Evolutionary conservation across 2,888 invertebrate species (phyloP).

Genomic region (Euplexia lucipara): DNA sequence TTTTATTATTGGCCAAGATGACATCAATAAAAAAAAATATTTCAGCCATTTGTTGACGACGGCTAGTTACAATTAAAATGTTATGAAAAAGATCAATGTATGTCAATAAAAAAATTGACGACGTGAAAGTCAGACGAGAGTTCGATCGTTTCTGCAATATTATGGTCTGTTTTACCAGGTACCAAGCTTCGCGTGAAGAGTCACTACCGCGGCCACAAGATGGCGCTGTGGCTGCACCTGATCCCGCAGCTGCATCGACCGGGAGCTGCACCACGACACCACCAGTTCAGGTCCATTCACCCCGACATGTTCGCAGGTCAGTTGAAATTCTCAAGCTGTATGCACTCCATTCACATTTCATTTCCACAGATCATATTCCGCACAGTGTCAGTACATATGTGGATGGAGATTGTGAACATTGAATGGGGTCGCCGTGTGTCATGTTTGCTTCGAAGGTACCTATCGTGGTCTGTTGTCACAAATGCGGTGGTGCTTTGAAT

Average conservation of each 20-base stretch:
- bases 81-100: no score
- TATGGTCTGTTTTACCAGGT: constrained; percentile 80
- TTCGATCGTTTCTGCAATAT: no score
- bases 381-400: no score
- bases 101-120: no score
- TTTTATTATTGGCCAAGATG: no score
- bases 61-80: no score
- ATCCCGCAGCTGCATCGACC: constrained; percentile 96
- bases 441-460: not conserved
- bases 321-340: constrained; percentile 16
- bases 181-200: constrained; percentile 94
- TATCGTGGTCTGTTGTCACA: not conserved
- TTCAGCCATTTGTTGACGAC: no score
- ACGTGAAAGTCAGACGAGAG: not conserved
- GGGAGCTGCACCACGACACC: constrained; percentile 92
- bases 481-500: not conserved
- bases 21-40: no score
- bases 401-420: no score
- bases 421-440: not conserved
- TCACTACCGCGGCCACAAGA: constrained; percentile 97
- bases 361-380: not conserved
- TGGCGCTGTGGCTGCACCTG: constrained; percentile 97
- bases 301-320: constrained; percentile 94
- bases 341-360: not conserved
- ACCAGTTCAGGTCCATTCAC: constrained; percentile 93